phyloP scores from a whole-genome alignment of 2,113 vertebrate genomes.

The Bubalus kerabau region DNA sequence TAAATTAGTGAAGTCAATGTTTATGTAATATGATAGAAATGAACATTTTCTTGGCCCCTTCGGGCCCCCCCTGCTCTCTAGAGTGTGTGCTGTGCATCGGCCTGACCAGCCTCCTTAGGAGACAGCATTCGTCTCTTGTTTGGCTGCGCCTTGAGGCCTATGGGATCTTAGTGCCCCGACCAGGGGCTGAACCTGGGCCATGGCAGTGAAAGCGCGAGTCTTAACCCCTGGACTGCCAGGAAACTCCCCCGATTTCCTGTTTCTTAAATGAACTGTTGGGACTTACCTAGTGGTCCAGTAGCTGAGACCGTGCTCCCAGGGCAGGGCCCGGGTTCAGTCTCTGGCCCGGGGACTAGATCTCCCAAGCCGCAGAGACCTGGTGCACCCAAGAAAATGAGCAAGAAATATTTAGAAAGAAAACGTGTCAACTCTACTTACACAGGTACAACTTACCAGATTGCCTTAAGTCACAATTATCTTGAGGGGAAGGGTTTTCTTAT shows the following conservation, averaged over 20 bases:
- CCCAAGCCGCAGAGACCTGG: rapidly evolving
- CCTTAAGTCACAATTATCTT: background rate
- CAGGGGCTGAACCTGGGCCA: background rate
- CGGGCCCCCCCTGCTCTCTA: rapidly evolving
- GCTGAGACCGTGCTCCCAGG: too few species aligned
- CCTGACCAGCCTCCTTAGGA: background rate
- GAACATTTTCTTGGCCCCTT: background rate
- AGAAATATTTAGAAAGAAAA: background rate
- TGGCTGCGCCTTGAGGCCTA: background rate
- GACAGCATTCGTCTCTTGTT: background rate
- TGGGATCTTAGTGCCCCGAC: background rate
- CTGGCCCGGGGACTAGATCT: background rate
- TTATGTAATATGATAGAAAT: rapidly evolving
- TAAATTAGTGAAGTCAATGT: rapidly evolving
- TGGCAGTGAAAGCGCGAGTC: rapidly evolving
- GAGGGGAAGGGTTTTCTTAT: background rate
- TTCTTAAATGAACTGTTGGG: background rate
- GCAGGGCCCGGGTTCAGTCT: background rate
- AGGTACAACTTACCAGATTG: background rate
- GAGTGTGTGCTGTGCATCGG: rapidly evolving
- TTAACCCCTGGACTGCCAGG: background rate
- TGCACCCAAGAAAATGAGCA: background rate
- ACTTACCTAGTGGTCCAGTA: rapidly evolving
- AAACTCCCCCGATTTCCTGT: rapidly evolving
- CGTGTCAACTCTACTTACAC: background rate